Evolutionary conservation across 2,888 invertebrate species (phyloP).

Genomic region (Isotomurus palustris): DNA sequence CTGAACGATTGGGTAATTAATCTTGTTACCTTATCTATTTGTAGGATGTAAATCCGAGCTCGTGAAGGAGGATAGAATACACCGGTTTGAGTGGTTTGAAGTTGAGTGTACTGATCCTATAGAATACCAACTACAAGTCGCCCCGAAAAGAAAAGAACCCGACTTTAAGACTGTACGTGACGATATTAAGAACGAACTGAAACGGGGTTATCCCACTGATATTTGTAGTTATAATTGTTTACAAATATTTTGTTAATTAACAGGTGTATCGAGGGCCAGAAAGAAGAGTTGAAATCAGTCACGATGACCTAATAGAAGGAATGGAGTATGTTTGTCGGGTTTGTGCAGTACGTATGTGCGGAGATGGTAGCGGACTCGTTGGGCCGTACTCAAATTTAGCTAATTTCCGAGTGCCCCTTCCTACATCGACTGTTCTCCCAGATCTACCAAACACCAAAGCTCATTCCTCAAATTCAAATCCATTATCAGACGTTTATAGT

Average conservation of each 20-base stretch:
- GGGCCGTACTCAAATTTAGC: slow-evolving; percentile 67
- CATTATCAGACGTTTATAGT: slow-evolving; percentile 31
- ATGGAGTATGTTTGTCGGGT: slow-evolving; percentile 73
- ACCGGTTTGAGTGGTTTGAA: slow-evolving; percentile 40
- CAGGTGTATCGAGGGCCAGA: slow-evolving; percentile 66
- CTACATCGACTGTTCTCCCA: slow-evolving; percentile 23
- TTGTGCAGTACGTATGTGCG: slow-evolving; percentile 65
- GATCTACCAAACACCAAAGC: slow-evolving; percentile 29
- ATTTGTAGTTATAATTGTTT: background rate
- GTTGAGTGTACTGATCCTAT: slow-evolving; percentile 58
- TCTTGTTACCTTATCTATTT: background rate
- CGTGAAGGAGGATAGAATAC: slow-evolving; percentile 28
- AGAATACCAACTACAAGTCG: slow-evolving; percentile 69
- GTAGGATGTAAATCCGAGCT: slow-evolving; percentile 39
- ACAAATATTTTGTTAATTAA: slow-evolving; percentile 17
- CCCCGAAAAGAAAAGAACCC: slow-evolving; percentile 57
- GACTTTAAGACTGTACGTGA: slow-evolving; percentile 54
- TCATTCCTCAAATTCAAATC: slow-evolving; percentile 40
- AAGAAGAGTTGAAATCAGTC: slow-evolving; percentile 59
- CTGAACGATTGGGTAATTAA: background rate
- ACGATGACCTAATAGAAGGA: slow-evolving; percentile 63
- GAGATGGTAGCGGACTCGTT: slow-evolving; percentile 57
- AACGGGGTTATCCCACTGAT: background rate
- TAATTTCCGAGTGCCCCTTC: slow-evolving; percentile 56
- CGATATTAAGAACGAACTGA: background rate